phyloP scores from a whole-genome alignment of 2,888 invertebrate genomes.

The Escarpia spicata region DNA sequence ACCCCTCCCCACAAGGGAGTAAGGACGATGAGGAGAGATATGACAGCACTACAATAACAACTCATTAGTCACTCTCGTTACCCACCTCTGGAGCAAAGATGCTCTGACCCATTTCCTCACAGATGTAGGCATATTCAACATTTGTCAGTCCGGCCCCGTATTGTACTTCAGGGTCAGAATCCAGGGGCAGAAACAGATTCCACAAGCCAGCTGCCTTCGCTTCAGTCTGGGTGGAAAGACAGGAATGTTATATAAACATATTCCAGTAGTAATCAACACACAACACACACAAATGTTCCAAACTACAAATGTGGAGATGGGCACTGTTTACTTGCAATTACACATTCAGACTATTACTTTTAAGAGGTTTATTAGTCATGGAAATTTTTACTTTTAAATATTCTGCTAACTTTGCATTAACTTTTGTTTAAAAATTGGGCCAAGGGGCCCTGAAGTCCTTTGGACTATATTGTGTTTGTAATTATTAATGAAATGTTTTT shows the following conservation, averaged over 20 bases:
- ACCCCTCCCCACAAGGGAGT: too few relatives aligned
- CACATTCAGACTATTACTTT: neutral
- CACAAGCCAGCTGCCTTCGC: slow-evolving; percentile 65
- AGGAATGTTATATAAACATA: neutral
- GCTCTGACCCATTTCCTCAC: slow-evolving; percentile 66
- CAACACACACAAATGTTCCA: too few relatives aligned
- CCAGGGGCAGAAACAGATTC: slow-evolving; percentile 65
- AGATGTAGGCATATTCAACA: slow-evolving; percentile 67
- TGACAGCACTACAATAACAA: neutral
- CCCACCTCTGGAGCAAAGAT: slow-evolving; percentile 64
- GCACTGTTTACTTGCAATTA: neutral
- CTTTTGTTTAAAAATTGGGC: neutral
- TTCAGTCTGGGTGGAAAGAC: slow-evolving; percentile 49
- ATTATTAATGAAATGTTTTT: too few relatives aligned
- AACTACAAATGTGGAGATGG: neutral
- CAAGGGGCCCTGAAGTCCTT: too few relatives aligned
- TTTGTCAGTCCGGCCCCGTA: slow-evolving; percentile 65
- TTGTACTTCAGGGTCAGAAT: slow-evolving; percentile 57
- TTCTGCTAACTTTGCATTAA: neutral
- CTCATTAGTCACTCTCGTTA: neutral
- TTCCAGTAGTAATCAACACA: neutral
- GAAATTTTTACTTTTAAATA: neutral
- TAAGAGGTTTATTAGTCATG: neutral
- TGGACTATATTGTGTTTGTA: too few relatives aligned
- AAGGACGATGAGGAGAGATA: too few relatives aligned